Base-by-base conservation (phyloP, 2,113 vertebrate genomes). In the Boulengeromyrus knoepffleri region DNA sequence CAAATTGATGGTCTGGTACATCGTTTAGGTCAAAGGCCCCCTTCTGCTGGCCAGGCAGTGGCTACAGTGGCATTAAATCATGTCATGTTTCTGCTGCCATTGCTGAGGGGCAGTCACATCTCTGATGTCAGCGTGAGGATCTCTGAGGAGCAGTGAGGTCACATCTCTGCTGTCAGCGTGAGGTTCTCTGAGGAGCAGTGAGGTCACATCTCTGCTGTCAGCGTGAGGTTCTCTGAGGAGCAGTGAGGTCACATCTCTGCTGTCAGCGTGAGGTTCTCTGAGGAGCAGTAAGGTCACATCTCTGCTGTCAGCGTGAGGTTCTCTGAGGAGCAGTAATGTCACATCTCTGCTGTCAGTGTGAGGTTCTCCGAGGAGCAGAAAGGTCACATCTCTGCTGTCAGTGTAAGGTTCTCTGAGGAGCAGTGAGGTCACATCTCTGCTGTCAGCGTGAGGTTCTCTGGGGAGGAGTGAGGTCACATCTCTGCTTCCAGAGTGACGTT, bases 1-100 rank as follows among this genome's bases (percentile, higher is more conserved):
- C n/a, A 90, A 90, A 88, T 85, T 85, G 74, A 88, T 89, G 70
- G 88, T 88, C 84, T 88, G 39, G 89, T 45, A 77, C 88, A 89
- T 88, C 46, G 74, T 19, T 77, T 15, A 56, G 39, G 9, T 46
- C 27, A 90, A 27, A 66, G 27, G 62, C 9, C n/a, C 0, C 27
- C 27, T 31, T 70, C 27, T 70, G 62, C 62, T 70, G 62, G 3
- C n/a, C 62, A 31, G n/a, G 10, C 9, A 70, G 62, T 27, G 62
- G n/a, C 8, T 31, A 13, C 62, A 70, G 10, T 70, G 62, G n/a
- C 62, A 70, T 70, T 31, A 31, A 70, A 70, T 5, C 62, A 70
- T 70, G 62, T 70, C 62, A 70, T 70, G 62, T 70, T 70, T 31
- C 10, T 70, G 62, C 62, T 3, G n/a, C n/a, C n/a, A 70, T 27